Evolutionary conservation across 2,113 vertebrate species (phyloP), one percentile per base, ranked within the genome.

Genomic region (Pseudonaja textilis): DNA sequence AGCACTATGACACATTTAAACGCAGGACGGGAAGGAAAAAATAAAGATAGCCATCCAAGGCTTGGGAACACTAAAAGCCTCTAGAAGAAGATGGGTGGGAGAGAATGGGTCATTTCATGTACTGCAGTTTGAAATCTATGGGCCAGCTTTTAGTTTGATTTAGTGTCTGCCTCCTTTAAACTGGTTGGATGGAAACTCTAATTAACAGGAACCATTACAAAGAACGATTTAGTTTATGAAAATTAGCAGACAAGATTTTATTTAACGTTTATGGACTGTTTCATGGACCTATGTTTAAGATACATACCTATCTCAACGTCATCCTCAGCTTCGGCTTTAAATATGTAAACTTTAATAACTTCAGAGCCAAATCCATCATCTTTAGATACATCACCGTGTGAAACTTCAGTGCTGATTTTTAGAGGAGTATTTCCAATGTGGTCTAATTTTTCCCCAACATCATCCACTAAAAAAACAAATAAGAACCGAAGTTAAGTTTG

Each of bases 311-410:
- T 99, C 97, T 98, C 98, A n/a, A 99, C 99, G 97, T 99, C 99
- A 96, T 99, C 99, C 96, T 99, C 99, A 89, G 99, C 99, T 96
- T 99, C 99, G 61, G 99, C 99, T 98, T 99, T 99, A 97, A 99
- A 99, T 97, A 99, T 99, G 97, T 99, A 99, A 93, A 99, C 99
- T 98, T 99, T 99, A 97, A 99, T 99, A 96, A 99, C 99, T 97
- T 99, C 99, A 54, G 99, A 98, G 95, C 98, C 98, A 97, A 98
- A 99, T 5, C 98, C 98, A 18, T 99, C 99, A 96, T 99, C 99
- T 96, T 99, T 99, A 95, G 97, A 97, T 61, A 98, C 98, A 61
- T 99, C 99, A 95, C 99, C 98, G 92, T 99, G 99, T 95, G 98
- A 96, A 93, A 99, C 98, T 96, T 99, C 99, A 0, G 98, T 98